Conservation (phyloP, 2,113 vertebrate genomes). For the Steatornis caripensis region DNA sequence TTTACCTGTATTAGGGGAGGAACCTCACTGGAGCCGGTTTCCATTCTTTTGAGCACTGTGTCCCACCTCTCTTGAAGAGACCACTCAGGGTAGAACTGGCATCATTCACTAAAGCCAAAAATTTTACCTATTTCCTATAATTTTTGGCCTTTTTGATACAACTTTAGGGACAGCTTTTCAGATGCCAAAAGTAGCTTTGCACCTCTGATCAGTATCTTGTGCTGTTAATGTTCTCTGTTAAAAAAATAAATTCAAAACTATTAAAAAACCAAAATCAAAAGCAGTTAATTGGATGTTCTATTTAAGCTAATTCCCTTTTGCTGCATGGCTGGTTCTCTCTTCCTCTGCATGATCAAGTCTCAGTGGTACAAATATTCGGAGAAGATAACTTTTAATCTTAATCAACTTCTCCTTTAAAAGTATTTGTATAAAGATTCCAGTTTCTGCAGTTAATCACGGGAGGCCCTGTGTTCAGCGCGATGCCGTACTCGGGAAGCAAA, state of each 20-base stretch:
- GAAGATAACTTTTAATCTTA: constrained; percentile 1
- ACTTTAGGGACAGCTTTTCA: neutral
- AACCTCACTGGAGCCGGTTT: neutral
- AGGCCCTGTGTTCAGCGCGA: rapidly evolving
- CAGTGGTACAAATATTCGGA: neutral
- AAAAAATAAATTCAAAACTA: neutral
- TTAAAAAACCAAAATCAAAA: neutral
- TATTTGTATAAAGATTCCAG: neutral
- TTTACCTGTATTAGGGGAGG: neutral
- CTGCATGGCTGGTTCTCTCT: neutral
- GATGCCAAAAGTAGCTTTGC: neutral
- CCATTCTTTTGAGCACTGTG: neutral
- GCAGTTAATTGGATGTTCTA: constrained; percentile 5
- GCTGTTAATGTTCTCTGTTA: neutral
- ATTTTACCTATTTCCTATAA: neutral
- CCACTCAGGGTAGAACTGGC: neutral
- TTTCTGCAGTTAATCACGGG: neutral
- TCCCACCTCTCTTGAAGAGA: neutral
- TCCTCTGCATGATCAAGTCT: neutral
- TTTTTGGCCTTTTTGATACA: neutral
- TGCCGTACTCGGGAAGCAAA: neutral
- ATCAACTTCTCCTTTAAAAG: constrained; percentile 4
- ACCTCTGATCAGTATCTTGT: neutral
- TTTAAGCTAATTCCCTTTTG: neutral
- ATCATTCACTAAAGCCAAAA: neutral